phyloP scores from a whole-genome alignment of 2,888 invertebrate genomes.

The Diaphora mendica region DNA sequence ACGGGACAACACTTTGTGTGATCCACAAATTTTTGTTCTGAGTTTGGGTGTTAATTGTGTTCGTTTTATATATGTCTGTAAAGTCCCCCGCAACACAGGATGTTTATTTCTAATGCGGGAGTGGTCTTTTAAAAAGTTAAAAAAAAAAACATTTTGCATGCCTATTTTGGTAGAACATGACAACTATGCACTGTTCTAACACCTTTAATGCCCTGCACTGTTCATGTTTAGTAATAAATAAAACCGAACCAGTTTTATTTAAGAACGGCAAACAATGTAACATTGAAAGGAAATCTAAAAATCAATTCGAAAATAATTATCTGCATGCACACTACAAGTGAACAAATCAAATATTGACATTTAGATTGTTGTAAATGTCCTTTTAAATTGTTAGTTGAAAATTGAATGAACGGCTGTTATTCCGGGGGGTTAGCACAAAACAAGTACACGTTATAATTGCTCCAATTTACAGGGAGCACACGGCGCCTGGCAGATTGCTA shows the following conservation, averaged over 20 bases:
- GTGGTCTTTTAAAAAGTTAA: no score
- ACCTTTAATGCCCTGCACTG: no score
- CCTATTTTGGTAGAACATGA: no score
- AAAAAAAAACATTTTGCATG: no score
- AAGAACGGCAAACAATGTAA: not conserved
- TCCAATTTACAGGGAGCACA: constrained; percentile 76
- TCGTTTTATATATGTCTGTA: no score
- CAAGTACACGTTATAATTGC: constrained; percentile 74
- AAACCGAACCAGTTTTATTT: not conserved
- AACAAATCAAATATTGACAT: constrained; percentile 13
- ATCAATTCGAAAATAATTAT: not conserved
- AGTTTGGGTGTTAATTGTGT: no score
- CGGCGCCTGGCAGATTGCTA: constrained; percentile 67
- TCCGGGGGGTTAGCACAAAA: constrained; percentile 60
- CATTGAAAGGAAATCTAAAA: not conserved
- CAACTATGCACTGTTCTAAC: no score
- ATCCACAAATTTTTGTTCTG: no score
- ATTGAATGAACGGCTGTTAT: constrained; percentile 34
- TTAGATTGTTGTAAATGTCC: constrained; percentile 45
- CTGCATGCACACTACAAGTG: not conserved
- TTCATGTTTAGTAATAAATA: no score
- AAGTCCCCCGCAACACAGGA: no score
- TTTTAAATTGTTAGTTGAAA: constrained; percentile 41
- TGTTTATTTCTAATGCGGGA: no score
- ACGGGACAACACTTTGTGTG: no score